Evolutionary conservation across 2,888 invertebrate genomes (phyloP).

Genomic region (Spicauda simplicius): DNA sequence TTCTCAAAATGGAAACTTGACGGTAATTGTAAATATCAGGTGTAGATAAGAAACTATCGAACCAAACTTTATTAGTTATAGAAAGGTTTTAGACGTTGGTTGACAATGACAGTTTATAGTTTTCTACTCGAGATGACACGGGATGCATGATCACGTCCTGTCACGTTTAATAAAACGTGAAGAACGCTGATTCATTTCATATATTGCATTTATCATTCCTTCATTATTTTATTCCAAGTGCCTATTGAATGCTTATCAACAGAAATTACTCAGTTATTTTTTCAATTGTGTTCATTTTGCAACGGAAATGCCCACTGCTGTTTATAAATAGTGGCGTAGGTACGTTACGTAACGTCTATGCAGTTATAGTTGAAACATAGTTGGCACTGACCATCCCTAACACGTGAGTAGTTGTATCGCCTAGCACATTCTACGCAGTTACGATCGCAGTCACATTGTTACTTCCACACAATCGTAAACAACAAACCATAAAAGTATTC

Average conservation of each 20-base stretch:
- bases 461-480: conserved; percentile 21
- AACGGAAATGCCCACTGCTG: conserved; percentile 1
- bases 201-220: conserved; percentile 1
- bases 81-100: neutral
- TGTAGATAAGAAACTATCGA: too few relatives aligned
- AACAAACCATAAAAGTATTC: conserved; percentile 8
- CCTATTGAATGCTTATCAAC: neutral
- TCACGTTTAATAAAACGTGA: neutral
- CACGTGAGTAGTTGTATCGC: conserved; percentile 41
- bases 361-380: conserved; percentile 14
- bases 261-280: conserved; percentile 10
- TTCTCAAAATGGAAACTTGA: too few relatives aligned
- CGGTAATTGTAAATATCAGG: too few relatives aligned
- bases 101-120: neutral
- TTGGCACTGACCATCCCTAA: conserved; percentile 61
- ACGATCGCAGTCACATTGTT: conserved; percentile 27
- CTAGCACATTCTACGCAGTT: conserved; percentile 41
- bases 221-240: neutral
- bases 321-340: neutral
- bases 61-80: neutral
- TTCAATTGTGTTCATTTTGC: conserved; percentile 34
- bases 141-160: neutral
- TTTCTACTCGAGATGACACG: neutral
- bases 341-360: neutral
- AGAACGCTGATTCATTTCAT: neutral